phyloP scores from a whole-genome alignment of 2,888 invertebrate species.

The Athalia rosae region DNA sequence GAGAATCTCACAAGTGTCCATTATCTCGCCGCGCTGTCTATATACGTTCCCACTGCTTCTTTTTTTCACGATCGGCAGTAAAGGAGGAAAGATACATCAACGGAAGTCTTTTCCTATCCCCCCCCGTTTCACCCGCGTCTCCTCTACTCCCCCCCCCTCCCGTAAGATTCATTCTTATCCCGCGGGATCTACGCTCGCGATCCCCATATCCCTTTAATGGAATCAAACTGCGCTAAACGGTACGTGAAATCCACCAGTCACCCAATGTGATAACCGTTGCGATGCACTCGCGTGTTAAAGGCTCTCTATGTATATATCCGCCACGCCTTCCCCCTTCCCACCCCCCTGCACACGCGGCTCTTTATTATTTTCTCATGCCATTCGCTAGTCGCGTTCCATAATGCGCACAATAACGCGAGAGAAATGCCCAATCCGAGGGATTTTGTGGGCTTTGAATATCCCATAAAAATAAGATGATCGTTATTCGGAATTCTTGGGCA shows the following conservation, averaged over 20 bases:
- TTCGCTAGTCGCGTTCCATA: neutral
- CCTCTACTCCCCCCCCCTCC: slow-evolving; percentile 15
- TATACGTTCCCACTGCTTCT: slow-evolving; percentile 1
- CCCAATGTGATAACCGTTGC: slow-evolving; percentile 37
- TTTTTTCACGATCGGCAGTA: slow-evolving; percentile 44
- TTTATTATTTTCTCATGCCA: slow-evolving; percentile 7
- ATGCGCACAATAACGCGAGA: neutral
- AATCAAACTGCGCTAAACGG: slow-evolving; percentile 60
- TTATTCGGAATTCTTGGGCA: too few relatives aligned
- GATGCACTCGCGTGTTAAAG: slow-evolving; percentile 33
- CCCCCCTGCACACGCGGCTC: neutral
- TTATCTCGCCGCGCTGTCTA: slow-evolving; percentile 48
- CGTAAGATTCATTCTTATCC: slow-evolving; percentile 52
- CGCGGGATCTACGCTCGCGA: slow-evolving; percentile 52
- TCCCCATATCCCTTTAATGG: slow-evolving; percentile 55
- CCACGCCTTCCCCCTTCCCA: neutral
- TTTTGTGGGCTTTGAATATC: neutral
- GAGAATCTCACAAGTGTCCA: slow-evolving; percentile 48
- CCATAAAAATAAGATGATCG: neutral
- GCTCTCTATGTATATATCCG: neutral
- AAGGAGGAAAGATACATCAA: slow-evolving; percentile 47
- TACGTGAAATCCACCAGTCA: slow-evolving; percentile 56
- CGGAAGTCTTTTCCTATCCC: slow-evolving; percentile 34
- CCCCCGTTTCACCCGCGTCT: slow-evolving; percentile 21
- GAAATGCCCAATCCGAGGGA: neutral